These are phyloP conservation scores for Panonychus citri DNA, from an alignment of 1,140 invertebrate genomes.

Conservation along the genomic window DNA sequence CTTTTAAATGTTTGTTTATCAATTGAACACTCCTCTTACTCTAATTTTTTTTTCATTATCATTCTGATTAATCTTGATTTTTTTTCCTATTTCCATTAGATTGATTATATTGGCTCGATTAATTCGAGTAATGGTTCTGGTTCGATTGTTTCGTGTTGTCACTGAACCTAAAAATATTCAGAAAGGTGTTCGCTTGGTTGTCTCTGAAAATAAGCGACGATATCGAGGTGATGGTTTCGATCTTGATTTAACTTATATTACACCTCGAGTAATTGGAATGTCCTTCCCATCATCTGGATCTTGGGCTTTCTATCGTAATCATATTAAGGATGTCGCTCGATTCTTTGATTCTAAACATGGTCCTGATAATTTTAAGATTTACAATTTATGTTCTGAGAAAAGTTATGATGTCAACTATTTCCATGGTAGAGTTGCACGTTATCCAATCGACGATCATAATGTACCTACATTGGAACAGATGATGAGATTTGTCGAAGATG, in stretches of 20 bases:
- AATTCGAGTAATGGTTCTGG: conserved; percentile 24
- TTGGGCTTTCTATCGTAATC: conserved; percentile 34
- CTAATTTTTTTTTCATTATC: conserved; percentile 12
- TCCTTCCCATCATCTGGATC: conserved; percentile 33
- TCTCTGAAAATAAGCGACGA: conserved; percentile 34
- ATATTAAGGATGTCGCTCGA: conserved; percentile 31
- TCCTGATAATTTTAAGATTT: conserved; percentile 32
- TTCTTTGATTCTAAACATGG: conserved; percentile 33
- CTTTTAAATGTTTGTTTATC: conserved; percentile 1
- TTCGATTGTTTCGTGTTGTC: conserved; percentile 24
- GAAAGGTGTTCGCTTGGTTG: conserved; percentile 26
- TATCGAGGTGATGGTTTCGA: conserved; percentile 33
- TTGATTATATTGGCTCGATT: conserved; percentile 10
- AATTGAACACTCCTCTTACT: not conserved
- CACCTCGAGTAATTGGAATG: conserved; percentile 33
- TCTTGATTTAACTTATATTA: conserved; percentile 34
- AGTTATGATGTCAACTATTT: conserved; percentile 32
- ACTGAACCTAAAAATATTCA: conserved; percentile 25
- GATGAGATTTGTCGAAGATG: conserved; percentile 27
- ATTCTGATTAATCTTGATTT: too few relatives aligned
- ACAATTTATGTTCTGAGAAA: conserved; percentile 35
- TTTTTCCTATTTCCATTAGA: too few relatives aligned
- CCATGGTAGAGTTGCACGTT: conserved; percentile 29
- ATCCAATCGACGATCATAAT: conserved; percentile 36
- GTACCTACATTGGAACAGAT: conserved; percentile 32